phyloP scores from a whole-genome alignment of 1,140 invertebrate species.

The Bacillus rossius region DNA sequence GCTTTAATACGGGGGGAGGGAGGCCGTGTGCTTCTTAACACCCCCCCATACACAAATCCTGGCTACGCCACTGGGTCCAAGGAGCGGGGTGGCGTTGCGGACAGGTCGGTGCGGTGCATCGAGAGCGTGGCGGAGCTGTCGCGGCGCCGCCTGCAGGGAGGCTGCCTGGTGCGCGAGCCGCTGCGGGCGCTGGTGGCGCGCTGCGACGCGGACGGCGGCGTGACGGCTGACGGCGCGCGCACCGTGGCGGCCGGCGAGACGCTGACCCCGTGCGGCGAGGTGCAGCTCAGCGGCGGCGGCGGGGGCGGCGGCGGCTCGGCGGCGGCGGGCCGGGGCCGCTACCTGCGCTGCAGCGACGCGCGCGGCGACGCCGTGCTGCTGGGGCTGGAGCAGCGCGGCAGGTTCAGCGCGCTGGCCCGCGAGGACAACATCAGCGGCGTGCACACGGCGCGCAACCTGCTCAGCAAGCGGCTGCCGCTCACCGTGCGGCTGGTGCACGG shows the following conservation, averaged over 20 bases:
- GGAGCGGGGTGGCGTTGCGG: conserved; percentile 78
- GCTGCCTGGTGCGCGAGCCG: conserved; percentile 79
- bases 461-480: conserved; percentile 82
- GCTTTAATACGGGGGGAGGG: no score
- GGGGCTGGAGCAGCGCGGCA: conserved; percentile 77
- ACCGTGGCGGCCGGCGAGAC: conserved; percentile 72
- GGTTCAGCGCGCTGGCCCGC: conserved; percentile 84
- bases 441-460: conserved; percentile 77
- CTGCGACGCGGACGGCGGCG: conserved; percentile 54
- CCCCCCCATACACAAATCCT: no score
- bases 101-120: conserved; percentile 80
- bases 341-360: conserved; percentile 78
- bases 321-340: conserved; percentile 58
- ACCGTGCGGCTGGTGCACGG: conserved; percentile 88
- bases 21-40: no score
- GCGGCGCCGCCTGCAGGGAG: conserved; percentile 63
- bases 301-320: conserved; percentile 52
- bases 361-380: conserved; percentile 79
- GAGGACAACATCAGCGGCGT: conserved; percentile 91
- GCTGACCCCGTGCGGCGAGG: conserved; percentile 66
- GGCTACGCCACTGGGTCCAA: no score
- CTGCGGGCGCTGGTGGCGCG: conserved; percentile 73
- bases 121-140: conserved; percentile 80
- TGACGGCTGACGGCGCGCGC: conserved; percentile 63
- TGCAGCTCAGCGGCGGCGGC: conserved; percentile 49